Base-by-base conservation (phyloP, 2,888 invertebrate species). In the Leptopterna dolabrata region DNA sequence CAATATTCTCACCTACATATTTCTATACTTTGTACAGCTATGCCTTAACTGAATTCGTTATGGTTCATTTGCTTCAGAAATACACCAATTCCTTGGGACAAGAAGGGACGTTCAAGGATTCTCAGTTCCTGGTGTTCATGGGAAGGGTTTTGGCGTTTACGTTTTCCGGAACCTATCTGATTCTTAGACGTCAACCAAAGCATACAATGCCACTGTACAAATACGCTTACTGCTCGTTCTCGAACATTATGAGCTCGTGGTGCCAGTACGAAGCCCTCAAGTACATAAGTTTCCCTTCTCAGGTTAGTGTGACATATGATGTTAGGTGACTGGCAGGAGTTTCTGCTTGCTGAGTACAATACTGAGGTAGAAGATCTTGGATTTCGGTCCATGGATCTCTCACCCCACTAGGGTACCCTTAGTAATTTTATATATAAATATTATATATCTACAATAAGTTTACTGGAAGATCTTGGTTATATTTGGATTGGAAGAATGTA, bases 181-280 rank as follows among this genome's bases (percentile, higher is more conserved):
- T 93, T 24, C 90, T 93, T 76, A 92, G 93, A 70, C 92, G 94
- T n/a, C 94, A 95, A 88, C 94, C 95, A 0, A 93, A 95, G 19
- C 96, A 96, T 91, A 94, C 94, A 30, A 96, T 97, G 85, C 99
- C 99, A 0, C 93, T 98, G 14, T 98, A 97, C 92, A 97, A 98
- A 93, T 99, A 98, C 92, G 96, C 96, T 0, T 99, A 96, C 93
- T 98, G 98, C 91, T 97, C 99, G 3, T 95, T 99, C 91, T 98
- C 98, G 19, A 99, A 99, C 92, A 97, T 99, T 89, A 95, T 99
- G 94, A 98, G 98, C 91, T 98, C 98, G 78, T 99, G 99, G 99
- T 99, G 98, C 92, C 99, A 99, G 92, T 99, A 99, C 92, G 99
- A 99, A 93, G 99, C 99, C 29, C 93, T 99, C 76, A 99, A 99